phyloP scores from a whole-genome alignment of 2,113 vertebrate genomes.

The Bubo bubo region DNA sequence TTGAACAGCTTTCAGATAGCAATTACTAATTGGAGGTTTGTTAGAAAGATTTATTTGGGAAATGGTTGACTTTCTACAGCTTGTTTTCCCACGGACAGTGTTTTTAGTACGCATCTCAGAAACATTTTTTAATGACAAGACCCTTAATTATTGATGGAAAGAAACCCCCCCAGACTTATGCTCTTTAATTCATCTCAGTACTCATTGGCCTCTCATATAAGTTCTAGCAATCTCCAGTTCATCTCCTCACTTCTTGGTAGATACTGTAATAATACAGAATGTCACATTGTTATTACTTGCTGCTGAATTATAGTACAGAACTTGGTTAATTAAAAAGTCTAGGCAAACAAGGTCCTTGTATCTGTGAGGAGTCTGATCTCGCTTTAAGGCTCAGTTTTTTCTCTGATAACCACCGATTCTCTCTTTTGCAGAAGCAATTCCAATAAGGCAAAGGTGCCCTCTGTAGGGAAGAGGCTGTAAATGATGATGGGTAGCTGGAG shows the following conservation, averaged over 20 bases:
- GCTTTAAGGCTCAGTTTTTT: constrained; percentile 42
- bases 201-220: constrained; percentile 47
- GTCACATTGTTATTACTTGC: background rate
- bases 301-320: background rate
- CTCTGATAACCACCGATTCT: constrained; percentile 43
- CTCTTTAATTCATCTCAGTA: constrained; percentile 56
- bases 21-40: constrained; percentile 50
- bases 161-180: background rate
- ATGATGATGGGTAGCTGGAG: constrained; percentile 18
- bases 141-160: constrained; percentile 46
- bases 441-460: constrained; percentile 81
- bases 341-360: constrained; percentile 1
- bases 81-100: background rate
- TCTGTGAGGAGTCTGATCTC: background rate
- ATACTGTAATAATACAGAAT: constrained; percentile 6
- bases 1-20: constrained; percentile 51
- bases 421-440: constrained; percentile 60
- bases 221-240: constrained; percentile 37
- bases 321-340: constrained; percentile 37
- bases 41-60: constrained; percentile 53
- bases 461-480: constrained; percentile 79
- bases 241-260: background rate
- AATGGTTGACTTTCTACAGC: constrained; percentile 32
- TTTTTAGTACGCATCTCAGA: constrained; percentile 57
- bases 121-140: constrained; percentile 45